Percentiles rank a stretch among this genome's conserved stretches.
These are phyloP conservation scores for Montipora capricornis DNA, from an alignment of 64 coral and sea anemone species.

Conservation along the genomic window DNA sequence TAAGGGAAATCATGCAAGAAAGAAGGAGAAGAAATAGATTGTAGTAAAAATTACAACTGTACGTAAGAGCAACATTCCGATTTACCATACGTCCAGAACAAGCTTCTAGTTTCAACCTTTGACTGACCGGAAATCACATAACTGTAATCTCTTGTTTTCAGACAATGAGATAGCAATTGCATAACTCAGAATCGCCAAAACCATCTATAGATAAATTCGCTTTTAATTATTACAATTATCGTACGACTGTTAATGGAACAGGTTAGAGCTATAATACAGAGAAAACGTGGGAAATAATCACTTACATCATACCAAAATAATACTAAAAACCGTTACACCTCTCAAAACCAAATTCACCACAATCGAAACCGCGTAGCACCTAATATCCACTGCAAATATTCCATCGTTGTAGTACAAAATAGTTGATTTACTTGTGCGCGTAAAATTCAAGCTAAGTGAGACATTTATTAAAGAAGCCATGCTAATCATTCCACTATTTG, in stretches of 20 bases:
- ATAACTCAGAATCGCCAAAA: not conserved
- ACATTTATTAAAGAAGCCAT: not conserved
- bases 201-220: not conserved
- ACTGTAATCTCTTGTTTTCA: too few relatives aligned
- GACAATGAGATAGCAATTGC: not conserved
- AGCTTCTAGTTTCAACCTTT: too few relatives aligned
- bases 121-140: too few relatives aligned
- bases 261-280: not conserved
- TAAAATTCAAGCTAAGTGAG: not conserved
- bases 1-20: too few relatives aligned
- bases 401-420: not conserved
- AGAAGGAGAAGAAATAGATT: too few relatives aligned
- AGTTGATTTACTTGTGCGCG: not conserved
- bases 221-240: not conserved
- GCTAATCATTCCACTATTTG: not conserved
- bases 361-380: not conserved
- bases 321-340: not conserved
- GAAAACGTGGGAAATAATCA: not conserved
- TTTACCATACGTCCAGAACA: too few relatives aligned
- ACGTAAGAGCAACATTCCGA: too few relatives aligned
- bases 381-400: not conserved
- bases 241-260: not conserved
- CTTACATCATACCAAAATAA: not conserved
- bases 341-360: not conserved
- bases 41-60: too few relatives aligned